Conservation (phyloP, 64 coral and sea anemone species). For the Acropora yongei region DNA sequence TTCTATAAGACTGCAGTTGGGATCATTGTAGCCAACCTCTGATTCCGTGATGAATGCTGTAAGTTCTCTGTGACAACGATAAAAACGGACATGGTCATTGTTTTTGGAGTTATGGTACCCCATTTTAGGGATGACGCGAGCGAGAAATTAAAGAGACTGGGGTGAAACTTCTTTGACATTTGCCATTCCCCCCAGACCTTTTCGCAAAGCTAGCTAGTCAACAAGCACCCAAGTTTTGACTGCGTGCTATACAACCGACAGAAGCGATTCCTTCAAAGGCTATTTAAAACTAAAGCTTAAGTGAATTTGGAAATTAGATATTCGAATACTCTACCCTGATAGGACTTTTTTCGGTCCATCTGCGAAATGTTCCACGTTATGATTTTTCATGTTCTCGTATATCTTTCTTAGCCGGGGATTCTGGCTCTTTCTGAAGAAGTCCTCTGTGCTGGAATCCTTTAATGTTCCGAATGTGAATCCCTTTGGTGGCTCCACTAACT, state of each 20-base stretch:
- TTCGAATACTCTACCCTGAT: slow-evolving; percentile 58
- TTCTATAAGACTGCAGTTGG: slow-evolving; percentile 63
- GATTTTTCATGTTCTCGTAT: slow-evolving; percentile 72
- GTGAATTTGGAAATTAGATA: neutral
- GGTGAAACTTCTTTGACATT: too few relatives aligned
- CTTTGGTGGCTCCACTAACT: slow-evolving; percentile 72
- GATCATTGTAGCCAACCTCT: slow-evolving; percentile 56
- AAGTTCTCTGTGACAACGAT: slow-evolving; percentile 53
- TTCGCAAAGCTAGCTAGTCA: too few relatives aligned
- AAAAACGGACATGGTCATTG: neutral
- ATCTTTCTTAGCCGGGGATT: slow-evolving; percentile 60
- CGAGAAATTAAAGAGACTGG: too few relatives aligned
- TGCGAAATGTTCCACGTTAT: slow-evolving; percentile 72
- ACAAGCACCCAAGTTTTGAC: too few relatives aligned
- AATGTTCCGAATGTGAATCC: slow-evolving; percentile 90
- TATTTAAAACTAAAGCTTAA: neutral
- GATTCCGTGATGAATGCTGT: slow-evolving; percentile 77
- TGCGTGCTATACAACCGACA: too few relatives aligned
- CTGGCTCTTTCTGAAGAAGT: slow-evolving; percentile 77
- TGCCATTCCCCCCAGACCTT: too few relatives aligned
- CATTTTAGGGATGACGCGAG: too few relatives aligned
- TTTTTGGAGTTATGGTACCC: neutral
- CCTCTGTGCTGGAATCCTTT: slow-evolving; percentile 83
- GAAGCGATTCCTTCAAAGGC: too few relatives aligned
- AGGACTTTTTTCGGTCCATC: slow-evolving; percentile 64